These are phyloP conservation scores for Hypothenemus hampei DNA, from an alignment of 1,140 invertebrate genomes.

Conservation along the genomic window DNA sequence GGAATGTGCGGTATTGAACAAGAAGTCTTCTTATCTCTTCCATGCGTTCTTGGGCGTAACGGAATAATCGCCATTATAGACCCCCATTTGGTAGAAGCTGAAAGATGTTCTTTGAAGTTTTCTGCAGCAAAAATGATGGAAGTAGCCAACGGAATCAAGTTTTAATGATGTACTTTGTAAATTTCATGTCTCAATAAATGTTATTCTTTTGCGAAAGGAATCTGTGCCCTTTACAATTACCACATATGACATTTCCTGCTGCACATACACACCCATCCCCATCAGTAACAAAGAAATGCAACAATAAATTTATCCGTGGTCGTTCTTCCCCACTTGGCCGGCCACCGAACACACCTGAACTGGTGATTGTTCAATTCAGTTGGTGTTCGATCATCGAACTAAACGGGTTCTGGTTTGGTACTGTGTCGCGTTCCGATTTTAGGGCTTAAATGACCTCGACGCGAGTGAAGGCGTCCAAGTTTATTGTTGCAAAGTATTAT, in stretches of 20 bases:
- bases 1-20: constrained; percentile 65
- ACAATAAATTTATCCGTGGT: too few relatives aligned
- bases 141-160: constrained; percentile 61
- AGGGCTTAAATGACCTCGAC: constrained; percentile 14
- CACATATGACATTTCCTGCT: too few relatives aligned
- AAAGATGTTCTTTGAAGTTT: constrained; percentile 60
- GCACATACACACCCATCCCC: constrained; percentile 18
- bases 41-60: constrained; percentile 68
- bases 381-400: constrained; percentile 1
- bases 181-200: too few relatives aligned
- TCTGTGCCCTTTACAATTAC: too few relatives aligned
- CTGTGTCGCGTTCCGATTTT: too few relatives aligned
- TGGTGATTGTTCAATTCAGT: constrained; percentile 20
- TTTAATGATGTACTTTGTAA: too few relatives aligned
- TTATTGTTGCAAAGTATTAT: background rate
- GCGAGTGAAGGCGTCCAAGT: constrained; percentile 1
- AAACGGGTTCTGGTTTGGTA: background rate
- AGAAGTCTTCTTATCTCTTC: constrained; percentile 82
- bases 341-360: constrained; percentile 19
- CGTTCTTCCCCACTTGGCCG: constrained; percentile 16
- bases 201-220: too few relatives aligned
- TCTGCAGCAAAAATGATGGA: constrained; percentile 64
- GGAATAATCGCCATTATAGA: constrained; percentile 75
- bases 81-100: constrained; percentile 65
- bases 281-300: constrained; percentile 14